A percentile compares a stretch with the other conserved stretches of the same genome.
Conservation (phyloP, 1,140 invertebrate genomes). For the Drosophila nebulosa region DNA sequence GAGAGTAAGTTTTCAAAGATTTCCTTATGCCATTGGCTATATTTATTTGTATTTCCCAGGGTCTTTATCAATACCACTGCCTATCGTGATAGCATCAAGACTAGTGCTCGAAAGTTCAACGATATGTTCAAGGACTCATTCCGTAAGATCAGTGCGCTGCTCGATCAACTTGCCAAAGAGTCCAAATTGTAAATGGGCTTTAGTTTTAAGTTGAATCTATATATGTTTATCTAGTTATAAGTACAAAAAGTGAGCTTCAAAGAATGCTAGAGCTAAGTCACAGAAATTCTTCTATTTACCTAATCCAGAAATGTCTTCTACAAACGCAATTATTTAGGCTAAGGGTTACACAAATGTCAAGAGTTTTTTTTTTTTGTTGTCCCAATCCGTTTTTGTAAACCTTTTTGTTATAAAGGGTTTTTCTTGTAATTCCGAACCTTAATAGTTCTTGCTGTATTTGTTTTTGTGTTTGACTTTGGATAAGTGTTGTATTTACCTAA, state of each 20-base stretch:
- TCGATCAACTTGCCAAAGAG: slow-evolving; percentile 41
- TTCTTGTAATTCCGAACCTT: too few species aligned
- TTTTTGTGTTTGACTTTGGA: too few species aligned
- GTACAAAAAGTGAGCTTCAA: not conserved
- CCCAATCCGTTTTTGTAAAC: too few species aligned
- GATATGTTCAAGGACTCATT: slow-evolving; percentile 61
- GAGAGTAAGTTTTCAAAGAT: slow-evolving; percentile 61
- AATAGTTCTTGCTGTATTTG: too few species aligned
- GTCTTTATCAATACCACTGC: slow-evolving; percentile 68
- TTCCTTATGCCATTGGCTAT: too few species aligned
- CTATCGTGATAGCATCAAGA: slow-evolving; percentile 68
- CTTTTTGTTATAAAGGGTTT: too few species aligned
- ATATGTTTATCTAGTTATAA: not conserved
- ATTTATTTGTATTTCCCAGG: slow-evolving; percentile 26
- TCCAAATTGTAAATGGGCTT: slow-evolving; percentile 40
- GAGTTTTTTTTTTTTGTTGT: not conserved
- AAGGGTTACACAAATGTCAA: not conserved
- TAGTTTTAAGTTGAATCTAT: slow-evolving; percentile 2
- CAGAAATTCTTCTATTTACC: not conserved
- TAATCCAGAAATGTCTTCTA: not conserved
- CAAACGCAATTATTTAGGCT: not conserved
- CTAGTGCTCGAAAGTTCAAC: slow-evolving; percentile 74
- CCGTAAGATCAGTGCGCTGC: slow-evolving; percentile 56
- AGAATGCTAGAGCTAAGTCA: not conserved
- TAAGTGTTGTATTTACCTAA: too few species aligned